Conservation (phyloP, 2,113 vertebrate species). For the Sylvietta virens region DNA sequence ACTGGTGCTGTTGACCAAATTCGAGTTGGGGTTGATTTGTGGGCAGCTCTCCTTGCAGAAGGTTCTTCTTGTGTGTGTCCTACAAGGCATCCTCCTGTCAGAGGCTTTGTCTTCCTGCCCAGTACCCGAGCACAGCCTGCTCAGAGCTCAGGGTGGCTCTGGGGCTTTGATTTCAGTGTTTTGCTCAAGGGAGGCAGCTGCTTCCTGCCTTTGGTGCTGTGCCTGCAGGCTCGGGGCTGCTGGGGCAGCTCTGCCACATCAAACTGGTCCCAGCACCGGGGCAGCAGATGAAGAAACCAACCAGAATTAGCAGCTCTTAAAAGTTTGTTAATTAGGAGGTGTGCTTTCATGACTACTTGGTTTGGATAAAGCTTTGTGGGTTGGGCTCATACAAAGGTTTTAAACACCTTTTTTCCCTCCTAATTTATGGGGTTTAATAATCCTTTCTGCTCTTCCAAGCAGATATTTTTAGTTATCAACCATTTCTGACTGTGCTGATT, state of each 20-base stretch:
- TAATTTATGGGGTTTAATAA: not conserved
- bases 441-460: not conserved
- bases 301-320: fast-evolving
- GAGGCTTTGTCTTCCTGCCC: not conserved
- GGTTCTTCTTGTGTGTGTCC: not conserved
- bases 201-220: not conserved
- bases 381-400: not conserved
- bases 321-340: not conserved
- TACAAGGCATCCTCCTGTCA: fast-evolving
- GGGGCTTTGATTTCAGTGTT: not conserved
- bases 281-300: not conserved
- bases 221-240: not conserved
- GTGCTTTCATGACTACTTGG: not conserved
- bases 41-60: not conserved
- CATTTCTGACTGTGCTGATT: not conserved
- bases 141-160: not conserved
- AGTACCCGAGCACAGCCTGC: not conserved
- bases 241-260: not conserved
- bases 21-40: not conserved
- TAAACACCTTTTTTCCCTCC: not conserved
- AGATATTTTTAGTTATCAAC: not conserved
- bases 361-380: fast-evolving
- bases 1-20: fast-evolving
- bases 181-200: not conserved
- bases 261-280: not conserved